phyloP scores from a whole-genome alignment of 2,888 invertebrate genomes.

The Lasioglossum leucozonium region DNA sequence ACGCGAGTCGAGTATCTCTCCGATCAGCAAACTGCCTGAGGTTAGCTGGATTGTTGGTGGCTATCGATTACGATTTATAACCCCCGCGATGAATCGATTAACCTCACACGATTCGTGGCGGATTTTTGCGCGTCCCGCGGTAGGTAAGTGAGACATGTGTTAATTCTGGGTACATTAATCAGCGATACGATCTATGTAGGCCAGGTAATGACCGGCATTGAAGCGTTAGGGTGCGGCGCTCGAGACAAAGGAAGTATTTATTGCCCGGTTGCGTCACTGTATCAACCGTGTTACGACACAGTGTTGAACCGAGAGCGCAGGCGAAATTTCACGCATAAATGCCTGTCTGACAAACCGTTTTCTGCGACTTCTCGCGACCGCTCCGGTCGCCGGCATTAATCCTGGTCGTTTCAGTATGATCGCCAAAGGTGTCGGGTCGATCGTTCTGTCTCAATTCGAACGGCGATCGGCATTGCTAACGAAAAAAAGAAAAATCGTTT shows the following conservation, averaged over 20 bases:
- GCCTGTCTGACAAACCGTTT: slow-evolving; percentile 56
- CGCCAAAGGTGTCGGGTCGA: slow-evolving; percentile 14
- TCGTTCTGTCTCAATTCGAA: slow-evolving; percentile 40
- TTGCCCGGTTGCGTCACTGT: slow-evolving; percentile 65
- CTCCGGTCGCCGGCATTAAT: slow-evolving; percentile 38
- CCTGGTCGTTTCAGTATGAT: slow-evolving; percentile 10
- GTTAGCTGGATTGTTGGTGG: neutral
- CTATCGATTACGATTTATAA: slow-evolving; percentile 53
- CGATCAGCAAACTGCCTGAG: slow-evolving; percentile 17
- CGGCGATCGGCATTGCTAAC: neutral
- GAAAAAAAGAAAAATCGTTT: slow-evolving; percentile 18
- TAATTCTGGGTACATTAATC: slow-evolving; percentile 77
- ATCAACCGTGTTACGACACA: slow-evolving; percentile 58
- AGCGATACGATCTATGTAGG: slow-evolving; percentile 77
- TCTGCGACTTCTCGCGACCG: slow-evolving; percentile 40
- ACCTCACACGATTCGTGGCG: slow-evolving; percentile 43
- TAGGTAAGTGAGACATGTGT: slow-evolving; percentile 57
- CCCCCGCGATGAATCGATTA: slow-evolving; percentile 53
- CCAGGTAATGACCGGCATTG: slow-evolving; percentile 76
- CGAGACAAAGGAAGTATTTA: slow-evolving; percentile 77
- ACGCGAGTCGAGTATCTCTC: neutral
- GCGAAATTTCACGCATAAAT: slow-evolving; percentile 63
- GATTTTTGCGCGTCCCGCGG: slow-evolving; percentile 47
- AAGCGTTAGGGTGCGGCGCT: slow-evolving; percentile 75
- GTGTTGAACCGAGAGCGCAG: slow-evolving; percentile 26